These are phyloP conservation scores for Chrysocyon brachyurus DNA, from an alignment of 2,797 vertebrate species.

Conservation along the genomic window DNA sequence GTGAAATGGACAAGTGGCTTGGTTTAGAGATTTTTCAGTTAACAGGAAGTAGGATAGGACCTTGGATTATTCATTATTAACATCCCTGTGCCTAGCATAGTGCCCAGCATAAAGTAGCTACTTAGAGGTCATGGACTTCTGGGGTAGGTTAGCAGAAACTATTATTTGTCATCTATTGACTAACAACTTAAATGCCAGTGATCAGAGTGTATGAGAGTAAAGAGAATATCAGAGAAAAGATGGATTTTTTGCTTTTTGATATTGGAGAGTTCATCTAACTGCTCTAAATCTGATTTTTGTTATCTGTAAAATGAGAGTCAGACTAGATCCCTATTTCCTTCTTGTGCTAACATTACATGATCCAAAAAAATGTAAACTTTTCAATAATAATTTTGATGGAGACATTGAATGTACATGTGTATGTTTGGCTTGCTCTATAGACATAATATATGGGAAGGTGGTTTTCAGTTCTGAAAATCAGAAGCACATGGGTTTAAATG, in stretches of 20 bases:
- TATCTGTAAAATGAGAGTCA: neutral
- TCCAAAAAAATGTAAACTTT: neutral
- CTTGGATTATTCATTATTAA: neutral
- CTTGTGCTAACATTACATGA: neutral
- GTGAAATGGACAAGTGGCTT: constrained; percentile 1
- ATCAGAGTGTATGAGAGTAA: neutral
- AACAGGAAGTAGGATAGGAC: neutral
- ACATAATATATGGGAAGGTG: neutral
- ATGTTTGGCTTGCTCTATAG: constrained; percentile 38
- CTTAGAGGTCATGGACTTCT: constrained; percentile 19
- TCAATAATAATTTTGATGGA: constrained; percentile 33
- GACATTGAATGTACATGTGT: neutral
- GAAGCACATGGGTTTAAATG: constrained; percentile 28
- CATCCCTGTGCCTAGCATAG: neutral
- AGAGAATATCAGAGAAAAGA: constrained; percentile 14
- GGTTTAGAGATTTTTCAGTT: neutral
- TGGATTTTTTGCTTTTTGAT: neutral
- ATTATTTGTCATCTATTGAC: neutral
- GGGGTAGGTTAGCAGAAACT: neutral
- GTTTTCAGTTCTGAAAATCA: constrained; percentile 62
- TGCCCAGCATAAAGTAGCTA: neutral
- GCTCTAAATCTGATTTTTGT: neutral
- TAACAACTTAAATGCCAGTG: neutral
- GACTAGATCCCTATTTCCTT: neutral
- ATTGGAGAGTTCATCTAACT: neutral